Conservation (phyloP, 2,797 vertebrate genomes). For the Gadopsis marmoratus region DNA sequence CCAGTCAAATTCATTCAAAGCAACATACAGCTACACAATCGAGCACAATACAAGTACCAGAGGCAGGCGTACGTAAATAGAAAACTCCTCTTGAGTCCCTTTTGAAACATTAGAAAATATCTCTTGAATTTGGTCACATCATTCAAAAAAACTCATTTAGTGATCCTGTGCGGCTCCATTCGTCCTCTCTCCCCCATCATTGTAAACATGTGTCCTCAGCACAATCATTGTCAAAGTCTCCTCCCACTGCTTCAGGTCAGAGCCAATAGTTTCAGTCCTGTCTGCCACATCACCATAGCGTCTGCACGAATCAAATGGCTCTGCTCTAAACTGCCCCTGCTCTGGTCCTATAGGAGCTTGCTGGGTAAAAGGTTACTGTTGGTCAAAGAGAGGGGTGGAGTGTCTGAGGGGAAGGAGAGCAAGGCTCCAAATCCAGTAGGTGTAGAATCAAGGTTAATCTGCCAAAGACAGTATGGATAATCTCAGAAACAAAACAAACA, state of each 20-base stretch:
- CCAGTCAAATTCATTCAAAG: slow-evolving; percentile 35
- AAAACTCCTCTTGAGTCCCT: background rate
- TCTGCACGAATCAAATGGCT: slow-evolving; percentile 70
- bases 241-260: slow-evolving; percentile 57
- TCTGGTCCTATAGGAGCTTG: slow-evolving; percentile 66
- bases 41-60: background rate
- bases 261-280: slow-evolving; percentile 72
- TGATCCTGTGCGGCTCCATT: slow-evolving; percentile 60
- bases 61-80: background rate
- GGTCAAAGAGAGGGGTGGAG: slow-evolving; percentile 27
- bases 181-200: slow-evolving; percentile 60
- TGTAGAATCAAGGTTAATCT: slow-evolving; percentile 28
- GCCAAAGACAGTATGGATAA: background rate
- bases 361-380: slow-evolving; percentile 84
- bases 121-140: slow-evolving; percentile 11
- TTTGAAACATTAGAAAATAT: background rate
- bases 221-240: slow-evolving; percentile 76
- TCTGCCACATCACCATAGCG: slow-evolving; percentile 57
- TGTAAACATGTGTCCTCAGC: slow-evolving; percentile 81
- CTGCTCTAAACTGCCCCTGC: slow-evolving; percentile 39
- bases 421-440: background rate
- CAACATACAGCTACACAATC: slow-evolving; percentile 19
- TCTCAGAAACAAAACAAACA: slow-evolving; percentile 37
- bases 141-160: slow-evolving; percentile 56
- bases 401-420: slow-evolving; percentile 20